These are phyloP conservation scores for Synergus itoensis DNA, from an alignment of 2,888 invertebrate species.

Conservation along the genomic window DNA sequence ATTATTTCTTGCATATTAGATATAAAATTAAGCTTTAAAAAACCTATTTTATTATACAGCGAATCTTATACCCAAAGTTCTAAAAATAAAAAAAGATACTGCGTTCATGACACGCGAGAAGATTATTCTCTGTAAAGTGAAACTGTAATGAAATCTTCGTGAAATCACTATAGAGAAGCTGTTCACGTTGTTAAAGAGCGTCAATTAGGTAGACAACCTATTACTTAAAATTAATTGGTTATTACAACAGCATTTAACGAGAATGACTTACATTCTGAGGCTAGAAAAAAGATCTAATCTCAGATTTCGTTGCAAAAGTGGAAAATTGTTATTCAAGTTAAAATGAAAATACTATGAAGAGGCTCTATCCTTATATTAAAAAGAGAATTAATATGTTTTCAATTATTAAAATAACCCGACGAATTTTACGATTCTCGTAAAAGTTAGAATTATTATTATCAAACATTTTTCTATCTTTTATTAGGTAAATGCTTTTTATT, in stretches of 20 bases:
- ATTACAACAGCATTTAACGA: slow-evolving; percentile 8
- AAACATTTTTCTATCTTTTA: neutral
- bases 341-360: neutral
- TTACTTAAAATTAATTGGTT: slow-evolving; percentile 15
- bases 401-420: neutral
- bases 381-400: neutral
- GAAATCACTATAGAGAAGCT: slow-evolving; percentile 5
- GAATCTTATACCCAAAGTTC: neutral
- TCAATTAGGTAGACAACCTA: slow-evolving; percentile 11
- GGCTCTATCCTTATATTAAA: neutral
- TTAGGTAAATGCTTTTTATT: too few relatives aligned
- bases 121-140: neutral
- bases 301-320: neutral
- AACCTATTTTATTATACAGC: neutral
- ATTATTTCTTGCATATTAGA: neutral
- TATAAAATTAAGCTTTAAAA: neutral
- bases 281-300: neutral
- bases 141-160: slow-evolving; percentile 2
- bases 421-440: neutral
- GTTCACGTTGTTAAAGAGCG: neutral
- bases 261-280: neutral
- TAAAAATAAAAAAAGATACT: neutral
- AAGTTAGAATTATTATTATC: neutral
- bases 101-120: neutral
- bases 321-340: neutral